Percentiles rank a stretch among this genome's conserved stretches.
Conservation (phyloP, 2,113 vertebrate species). For the Eudyptes chrysolophus region DNA sequence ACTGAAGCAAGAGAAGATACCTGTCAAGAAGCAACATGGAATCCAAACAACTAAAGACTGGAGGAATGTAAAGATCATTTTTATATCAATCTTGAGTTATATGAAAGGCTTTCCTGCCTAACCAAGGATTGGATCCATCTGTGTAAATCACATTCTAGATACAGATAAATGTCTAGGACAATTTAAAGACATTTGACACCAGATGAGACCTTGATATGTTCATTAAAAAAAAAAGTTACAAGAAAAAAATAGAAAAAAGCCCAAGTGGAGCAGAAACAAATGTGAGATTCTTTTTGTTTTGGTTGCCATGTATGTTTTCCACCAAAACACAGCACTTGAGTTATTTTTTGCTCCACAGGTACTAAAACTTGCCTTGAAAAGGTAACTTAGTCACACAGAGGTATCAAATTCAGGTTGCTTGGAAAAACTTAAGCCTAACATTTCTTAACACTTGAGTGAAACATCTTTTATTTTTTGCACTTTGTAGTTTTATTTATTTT, state of each 20-base stretch:
- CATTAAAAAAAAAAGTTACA: not conserved
- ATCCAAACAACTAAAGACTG: not conserved
- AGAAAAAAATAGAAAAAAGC: not conserved
- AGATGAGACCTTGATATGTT: not conserved
- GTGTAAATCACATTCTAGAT: not conserved
- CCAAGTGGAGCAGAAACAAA: not conserved
- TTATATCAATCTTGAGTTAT: not conserved
- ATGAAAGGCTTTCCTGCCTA: not conserved
- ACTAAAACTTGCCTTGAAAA: not conserved
- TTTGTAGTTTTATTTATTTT: not conserved
- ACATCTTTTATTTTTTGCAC: not conserved
- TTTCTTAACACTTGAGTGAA: not conserved
- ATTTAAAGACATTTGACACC: not conserved
- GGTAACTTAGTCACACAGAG: not conserved
- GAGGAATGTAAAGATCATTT: not conserved
- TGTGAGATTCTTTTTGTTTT: fast-evolving
- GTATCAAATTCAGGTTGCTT: not conserved
- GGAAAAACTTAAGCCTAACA: not conserved
- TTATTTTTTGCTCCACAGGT: not conserved
- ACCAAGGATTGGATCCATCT: not conserved
- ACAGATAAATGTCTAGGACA: not conserved
- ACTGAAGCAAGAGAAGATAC: not conserved
- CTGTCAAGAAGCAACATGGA: not conserved
- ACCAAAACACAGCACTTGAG: not conserved
- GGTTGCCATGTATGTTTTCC: not conserved